A percentile compares a stretch with the other conserved stretches of the same genome.
phyloP scores from a whole-genome alignment of 2,113 vertebrate genomes.

The Phyllostomus discolor region DNA sequence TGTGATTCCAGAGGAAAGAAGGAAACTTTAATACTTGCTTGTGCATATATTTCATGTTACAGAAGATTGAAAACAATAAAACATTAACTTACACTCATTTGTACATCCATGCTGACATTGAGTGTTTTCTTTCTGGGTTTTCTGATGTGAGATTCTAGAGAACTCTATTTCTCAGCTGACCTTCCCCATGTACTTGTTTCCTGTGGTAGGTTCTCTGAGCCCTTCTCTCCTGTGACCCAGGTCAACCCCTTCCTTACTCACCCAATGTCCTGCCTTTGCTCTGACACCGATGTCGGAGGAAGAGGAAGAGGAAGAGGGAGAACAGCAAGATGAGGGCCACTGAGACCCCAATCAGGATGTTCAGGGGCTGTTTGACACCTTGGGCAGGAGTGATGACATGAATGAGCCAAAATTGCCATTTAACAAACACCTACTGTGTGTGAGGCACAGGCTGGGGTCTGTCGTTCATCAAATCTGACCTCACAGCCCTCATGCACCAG shows the following conservation, averaged over 20 bases:
- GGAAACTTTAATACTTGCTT: accelerated
- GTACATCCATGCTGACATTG: accelerated
- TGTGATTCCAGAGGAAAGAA: no score
- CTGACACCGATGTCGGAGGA: accelerated
- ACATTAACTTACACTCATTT: accelerated
- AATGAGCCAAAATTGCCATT: accelerated
- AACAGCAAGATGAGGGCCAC: neutral
- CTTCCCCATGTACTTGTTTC: accelerated
- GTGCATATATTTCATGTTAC: accelerated
- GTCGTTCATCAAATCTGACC: no score
- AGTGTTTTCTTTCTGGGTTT: no score
- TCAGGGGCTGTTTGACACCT: neutral
- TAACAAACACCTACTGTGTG: neutral
- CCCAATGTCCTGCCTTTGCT: accelerated
- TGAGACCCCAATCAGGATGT: accelerated
- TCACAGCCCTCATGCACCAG: accelerated
- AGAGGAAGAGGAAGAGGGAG: neutral
- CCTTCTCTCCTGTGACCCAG: accelerated
- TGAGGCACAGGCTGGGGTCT: accelerated
- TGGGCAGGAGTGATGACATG: accelerated
- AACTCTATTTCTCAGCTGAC: accelerated
- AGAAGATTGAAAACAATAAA: accelerated
- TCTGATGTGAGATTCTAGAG: neutral
- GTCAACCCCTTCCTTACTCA: neutral
- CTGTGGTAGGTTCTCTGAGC: neutral